Percentiles rank a stretch among this genome's conserved stretches.
Conservation (phyloP, 2,113 vertebrate species). For the Lagopus leucura region DNA sequence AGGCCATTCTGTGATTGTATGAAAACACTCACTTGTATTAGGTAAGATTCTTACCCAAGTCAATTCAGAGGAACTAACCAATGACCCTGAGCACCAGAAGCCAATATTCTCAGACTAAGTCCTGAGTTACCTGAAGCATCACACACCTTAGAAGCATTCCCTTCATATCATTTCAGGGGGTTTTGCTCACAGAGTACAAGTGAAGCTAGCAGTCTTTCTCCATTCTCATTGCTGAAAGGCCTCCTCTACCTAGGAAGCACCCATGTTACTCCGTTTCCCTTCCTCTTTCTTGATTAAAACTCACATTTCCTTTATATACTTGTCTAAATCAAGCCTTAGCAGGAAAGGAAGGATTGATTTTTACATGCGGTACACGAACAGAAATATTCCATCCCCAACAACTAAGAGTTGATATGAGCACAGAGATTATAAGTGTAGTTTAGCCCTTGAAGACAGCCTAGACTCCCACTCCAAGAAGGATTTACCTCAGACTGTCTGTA, state of each 20-base stretch:
- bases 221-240: not conserved
- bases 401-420: not conserved
- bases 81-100: not conserved
- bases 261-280: not conserved
- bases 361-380: rapidly evolving
- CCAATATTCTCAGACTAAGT: not conserved
- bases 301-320: not conserved
- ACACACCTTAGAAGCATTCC: not conserved
- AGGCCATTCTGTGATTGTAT: no score
- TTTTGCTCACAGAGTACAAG: not conserved
- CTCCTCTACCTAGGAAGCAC: not conserved
- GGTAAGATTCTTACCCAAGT: not conserved
- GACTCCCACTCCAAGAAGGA: rapidly evolving
- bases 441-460: not conserved
- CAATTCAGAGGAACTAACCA: not conserved
- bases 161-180: not conserved
- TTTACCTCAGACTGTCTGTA: not conserved
- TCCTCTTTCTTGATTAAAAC: not conserved
- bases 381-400: not conserved
- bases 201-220: not conserved
- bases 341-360: not conserved
- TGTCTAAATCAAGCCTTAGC: not conserved
- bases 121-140: not conserved
- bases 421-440: not conserved
- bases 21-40: not conserved